phyloP scores from a whole-genome alignment of 2,113 vertebrate genomes.

The Cinclus cinclus region DNA sequence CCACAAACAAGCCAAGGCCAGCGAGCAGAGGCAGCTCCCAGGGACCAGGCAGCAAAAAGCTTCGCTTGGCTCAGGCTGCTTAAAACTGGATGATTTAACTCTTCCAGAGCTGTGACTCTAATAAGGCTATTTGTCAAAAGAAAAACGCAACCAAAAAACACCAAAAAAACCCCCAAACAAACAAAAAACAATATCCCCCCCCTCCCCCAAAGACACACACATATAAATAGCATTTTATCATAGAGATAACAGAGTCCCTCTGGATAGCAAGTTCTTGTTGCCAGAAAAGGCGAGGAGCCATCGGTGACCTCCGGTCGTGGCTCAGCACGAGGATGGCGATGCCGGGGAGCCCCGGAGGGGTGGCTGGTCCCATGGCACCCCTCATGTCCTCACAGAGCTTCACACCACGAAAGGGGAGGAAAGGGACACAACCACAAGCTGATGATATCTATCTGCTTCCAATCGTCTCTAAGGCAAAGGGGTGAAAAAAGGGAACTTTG shows the following conservation, averaged over 20 bases:
- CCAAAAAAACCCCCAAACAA: too few relatives aligned
- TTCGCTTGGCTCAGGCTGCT: background rate
- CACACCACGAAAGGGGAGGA: background rate
- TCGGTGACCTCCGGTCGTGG: rapidly evolving
- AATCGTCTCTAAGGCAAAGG: background rate
- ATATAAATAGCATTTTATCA: background rate
- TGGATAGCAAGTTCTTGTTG: background rate
- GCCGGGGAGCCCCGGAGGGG: background rate
- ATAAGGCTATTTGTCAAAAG: background rate
- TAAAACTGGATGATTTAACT: background rate
- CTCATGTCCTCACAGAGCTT: background rate
- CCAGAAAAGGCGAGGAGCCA: background rate
- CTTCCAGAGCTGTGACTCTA: background rate
- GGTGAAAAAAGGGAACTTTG: background rate
- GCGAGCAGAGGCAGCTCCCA: background rate
- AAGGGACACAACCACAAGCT: background rate
- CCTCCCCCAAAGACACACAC: background rate
- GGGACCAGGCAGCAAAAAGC: background rate
- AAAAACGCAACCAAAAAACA: background rate
- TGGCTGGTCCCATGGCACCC: rapidly evolving
- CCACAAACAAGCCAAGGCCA: background rate
- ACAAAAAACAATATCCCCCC: rapidly evolving
- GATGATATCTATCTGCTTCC: background rate
- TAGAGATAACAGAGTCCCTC: background rate
- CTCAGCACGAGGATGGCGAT: rapidly evolving